Percentiles rank a stretch among this genome's conserved stretches.
phyloP scores from a whole-genome alignment of 2,797 vertebrate genomes.

The Pelochelys cantorii region DNA sequence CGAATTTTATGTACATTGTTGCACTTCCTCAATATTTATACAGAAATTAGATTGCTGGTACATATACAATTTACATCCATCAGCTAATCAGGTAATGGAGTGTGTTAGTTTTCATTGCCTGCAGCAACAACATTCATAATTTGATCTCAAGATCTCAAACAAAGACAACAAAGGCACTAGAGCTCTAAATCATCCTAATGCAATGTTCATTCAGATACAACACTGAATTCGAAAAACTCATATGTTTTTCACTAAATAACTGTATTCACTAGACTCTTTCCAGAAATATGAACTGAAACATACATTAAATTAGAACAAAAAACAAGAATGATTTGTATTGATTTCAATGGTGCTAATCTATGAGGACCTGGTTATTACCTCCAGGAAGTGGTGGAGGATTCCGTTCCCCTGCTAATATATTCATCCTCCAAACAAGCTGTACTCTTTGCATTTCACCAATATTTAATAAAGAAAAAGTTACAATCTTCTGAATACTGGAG shows the following conservation, averaged over 20 bases:
- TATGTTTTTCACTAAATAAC: background rate
- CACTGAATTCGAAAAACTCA: background rate
- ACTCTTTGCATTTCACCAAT: background rate
- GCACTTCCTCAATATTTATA: slow-evolving; percentile 29
- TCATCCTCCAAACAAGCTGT: background rate
- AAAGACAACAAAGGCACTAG: slow-evolving; percentile 6
- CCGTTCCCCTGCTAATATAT: background rate
- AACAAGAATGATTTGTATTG: background rate
- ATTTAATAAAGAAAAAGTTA: background rate
- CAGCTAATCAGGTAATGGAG: slow-evolving; percentile 8
- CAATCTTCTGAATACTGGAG: rapidly evolving
- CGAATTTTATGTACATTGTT: background rate
- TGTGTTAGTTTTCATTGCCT: slow-evolving; percentile 25
- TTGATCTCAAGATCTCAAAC: slow-evolving; percentile 25
- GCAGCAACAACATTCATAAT: slow-evolving; percentile 16
- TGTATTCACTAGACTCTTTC: background rate
- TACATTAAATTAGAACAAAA: background rate
- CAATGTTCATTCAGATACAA: slow-evolving; percentile 28
- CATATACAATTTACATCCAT: slow-evolving; percentile 30
- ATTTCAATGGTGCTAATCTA: background rate
- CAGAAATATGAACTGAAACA: background rate
- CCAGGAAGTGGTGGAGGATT: background rate
- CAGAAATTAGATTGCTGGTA: slow-evolving; percentile 28
- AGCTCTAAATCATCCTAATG: slow-evolving; percentile 29
- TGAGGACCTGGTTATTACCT: background rate